Base-by-base conservation (phyloP, 2,797 vertebrate species). In the Cynopterus sphinx region DNA sequence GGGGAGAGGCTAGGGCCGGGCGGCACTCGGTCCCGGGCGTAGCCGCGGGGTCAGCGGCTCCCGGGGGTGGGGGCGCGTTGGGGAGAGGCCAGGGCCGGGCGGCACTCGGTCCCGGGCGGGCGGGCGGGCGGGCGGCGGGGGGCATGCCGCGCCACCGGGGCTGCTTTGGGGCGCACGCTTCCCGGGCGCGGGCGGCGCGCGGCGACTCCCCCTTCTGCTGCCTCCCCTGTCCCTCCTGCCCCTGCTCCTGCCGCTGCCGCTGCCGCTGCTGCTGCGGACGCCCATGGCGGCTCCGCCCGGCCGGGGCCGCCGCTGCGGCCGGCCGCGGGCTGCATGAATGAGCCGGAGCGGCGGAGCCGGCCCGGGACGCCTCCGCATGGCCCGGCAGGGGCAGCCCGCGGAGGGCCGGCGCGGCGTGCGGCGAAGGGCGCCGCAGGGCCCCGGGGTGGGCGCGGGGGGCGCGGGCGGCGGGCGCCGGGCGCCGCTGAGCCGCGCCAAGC, bases 401-500 rank as follows among this genome's bases (percentile, higher is more conserved):
- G 92, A 97, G 21, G 85, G 78, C 91, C 61, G 97, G 90, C 65
- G 95, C 82, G 96, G 96, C 49, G 93, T 86, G 97, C 88, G 95
- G 95, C 87, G 83, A 96, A 97, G 87, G 96, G 95, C 96, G 96
- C 96, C 96, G 96, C 96, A 96, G 95, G n/a, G n/a, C n/a, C n/a
- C n/a, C n/a, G n/a, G n/a, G n/a, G n/a, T n/a, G n/a, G n/a, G n/a
- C n/a, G n/a, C n/a, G n/a, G n/a, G n/a, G n/a, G n/a, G n/a, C n/a
- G n/a, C n/a, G n/a, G n/a, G n/a, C n/a, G n/a, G n/a, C n/a, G n/a
- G n/a, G n/a, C n/a, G n/a, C n/a, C n/a, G n/a, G n/a, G n/a, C n/a
- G n/a, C n/a, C n/a, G n/a, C 97, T 99, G 98, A 98, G 99, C 96
- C 99, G 99, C 98, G 99, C 99, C 96, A 99, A 99, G 96, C 98